Percentiles rank a stretch among this genome's conserved stretches.
These are phyloP conservation scores for Cyprinodon brontotheroides DNA, from an alignment of 2,113 vertebrate genomes.

Conservation along the genomic window DNA sequence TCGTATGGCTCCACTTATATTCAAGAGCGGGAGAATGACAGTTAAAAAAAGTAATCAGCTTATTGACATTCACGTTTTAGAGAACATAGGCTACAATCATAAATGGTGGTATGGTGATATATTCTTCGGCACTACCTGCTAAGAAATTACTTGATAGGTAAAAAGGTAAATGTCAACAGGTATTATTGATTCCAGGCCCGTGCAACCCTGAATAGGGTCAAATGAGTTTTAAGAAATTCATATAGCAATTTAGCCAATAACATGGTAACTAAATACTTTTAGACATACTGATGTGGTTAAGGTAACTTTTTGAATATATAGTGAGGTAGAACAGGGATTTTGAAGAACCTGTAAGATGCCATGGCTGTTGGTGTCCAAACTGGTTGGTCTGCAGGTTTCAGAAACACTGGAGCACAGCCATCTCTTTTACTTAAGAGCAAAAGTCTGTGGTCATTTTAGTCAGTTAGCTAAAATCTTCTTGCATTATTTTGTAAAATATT, in stretches of 20 bases:
- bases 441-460: neutral
- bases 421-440: no score
- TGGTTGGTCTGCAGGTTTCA: no score
- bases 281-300: neutral
- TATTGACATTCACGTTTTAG: neutral
- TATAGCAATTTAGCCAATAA: neutral
- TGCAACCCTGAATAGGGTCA: neutral
- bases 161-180: neutral
- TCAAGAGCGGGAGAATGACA: neutral
- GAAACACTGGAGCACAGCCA: no score
- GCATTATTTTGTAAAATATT: neutral
- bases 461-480: neutral
- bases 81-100: neutral
- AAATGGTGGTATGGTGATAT: neutral
- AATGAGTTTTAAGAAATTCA: neutral
- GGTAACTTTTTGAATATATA: no score
- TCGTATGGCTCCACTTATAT: slow-evolving; percentile 5
- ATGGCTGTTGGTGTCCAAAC: no score
- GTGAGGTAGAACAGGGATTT: no score
- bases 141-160: neutral
- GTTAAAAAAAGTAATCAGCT: neutral
- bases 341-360: no score
- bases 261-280: neutral
- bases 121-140: neutral
- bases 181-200: neutral